Base-by-base conservation (phyloP, 2,888 invertebrate genomes). In the Lochmaea crataegi region DNA sequence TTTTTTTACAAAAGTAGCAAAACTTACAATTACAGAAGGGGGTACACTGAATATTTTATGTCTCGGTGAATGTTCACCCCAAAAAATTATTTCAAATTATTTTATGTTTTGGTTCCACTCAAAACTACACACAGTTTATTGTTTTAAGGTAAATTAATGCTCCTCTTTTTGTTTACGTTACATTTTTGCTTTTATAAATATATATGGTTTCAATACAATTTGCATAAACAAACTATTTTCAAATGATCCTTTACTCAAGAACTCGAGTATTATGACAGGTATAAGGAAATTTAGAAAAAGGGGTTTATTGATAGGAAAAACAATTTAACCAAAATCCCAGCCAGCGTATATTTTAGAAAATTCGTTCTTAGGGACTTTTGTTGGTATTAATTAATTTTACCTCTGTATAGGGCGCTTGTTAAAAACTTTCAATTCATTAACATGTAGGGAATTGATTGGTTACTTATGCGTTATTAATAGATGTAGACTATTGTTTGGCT, bases 201-300 rank as follows among this genome's bases (percentile, higher is more conserved):
- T 32, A 32, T 32, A 32, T 38, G 32, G 7, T 7, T 38, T 6
- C 16, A 18, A 16, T 16, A 53, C 18, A 58, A 32, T 58, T 58
- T 58, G 58, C 58, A 58, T 58, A 58, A 58, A 58, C 58, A 26
- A 26, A 32, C 58, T 12, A 32, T 58, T 12, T 42, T 12, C 14
- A 45, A 45, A 45, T 32, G n/a, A 32, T n/a, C 14, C 58, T n/a
- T 14, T 14, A 32, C 4, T 7, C 32, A 58, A 26, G 2, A 6
- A 32, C 56, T 57, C 56, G 26, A 57, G 56, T 11, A 9, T 3
- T 10, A 57, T 57, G 18, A n/a, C 12, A 58, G 9, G 6, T 58
- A 32, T 58, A 14, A 32, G 58, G 32, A 32, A 58, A 32, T 26
- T 14, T 58, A 58, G 58, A 58, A 58, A 58, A 26, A 58, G 2